Conservation (phyloP, 2,113 vertebrate genomes). For the Athene cunicularia region DNA sequence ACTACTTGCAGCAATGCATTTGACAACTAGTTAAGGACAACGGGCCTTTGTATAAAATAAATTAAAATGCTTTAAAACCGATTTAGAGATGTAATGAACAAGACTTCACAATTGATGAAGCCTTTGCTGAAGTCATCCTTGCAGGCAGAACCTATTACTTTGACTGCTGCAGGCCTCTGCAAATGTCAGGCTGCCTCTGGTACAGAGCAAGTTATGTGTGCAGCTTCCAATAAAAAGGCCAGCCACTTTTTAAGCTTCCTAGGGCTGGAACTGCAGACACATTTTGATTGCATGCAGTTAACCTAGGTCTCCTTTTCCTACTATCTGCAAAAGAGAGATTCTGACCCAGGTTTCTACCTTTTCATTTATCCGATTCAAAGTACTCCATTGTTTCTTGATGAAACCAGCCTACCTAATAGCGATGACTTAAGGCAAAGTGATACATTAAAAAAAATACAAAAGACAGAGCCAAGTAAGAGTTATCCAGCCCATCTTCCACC, state of each 20-base stretch:
- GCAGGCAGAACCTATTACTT: background rate
- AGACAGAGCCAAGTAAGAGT: background rate
- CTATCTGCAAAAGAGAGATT: background rate
- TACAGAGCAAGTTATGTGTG: background rate
- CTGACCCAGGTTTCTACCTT: background rate
- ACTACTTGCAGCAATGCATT: background rate
- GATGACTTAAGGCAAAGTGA: background rate
- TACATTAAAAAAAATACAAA: background rate
- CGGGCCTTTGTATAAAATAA: background rate
- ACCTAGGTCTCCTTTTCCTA: background rate
- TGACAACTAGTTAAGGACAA: background rate
- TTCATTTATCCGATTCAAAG: background rate
- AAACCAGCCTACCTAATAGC: background rate
- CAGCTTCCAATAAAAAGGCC: background rate
- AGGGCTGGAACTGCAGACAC: background rate
- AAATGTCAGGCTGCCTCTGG: conserved; percentile 31
- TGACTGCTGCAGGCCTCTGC: background rate
- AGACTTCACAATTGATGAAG: background rate
- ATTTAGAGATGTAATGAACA: background rate
- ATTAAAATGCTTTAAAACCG: background rate
- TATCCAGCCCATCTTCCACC: background rate
- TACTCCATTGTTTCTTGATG: background rate
- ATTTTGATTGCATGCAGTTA: background rate
- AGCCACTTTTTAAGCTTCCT: background rate
- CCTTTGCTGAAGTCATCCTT: background rate